These are phyloP conservation scores for Scaptodrosophila lebanonensis DNA, from an alignment of 1,140 invertebrate species.

Conservation along the genomic window DNA sequence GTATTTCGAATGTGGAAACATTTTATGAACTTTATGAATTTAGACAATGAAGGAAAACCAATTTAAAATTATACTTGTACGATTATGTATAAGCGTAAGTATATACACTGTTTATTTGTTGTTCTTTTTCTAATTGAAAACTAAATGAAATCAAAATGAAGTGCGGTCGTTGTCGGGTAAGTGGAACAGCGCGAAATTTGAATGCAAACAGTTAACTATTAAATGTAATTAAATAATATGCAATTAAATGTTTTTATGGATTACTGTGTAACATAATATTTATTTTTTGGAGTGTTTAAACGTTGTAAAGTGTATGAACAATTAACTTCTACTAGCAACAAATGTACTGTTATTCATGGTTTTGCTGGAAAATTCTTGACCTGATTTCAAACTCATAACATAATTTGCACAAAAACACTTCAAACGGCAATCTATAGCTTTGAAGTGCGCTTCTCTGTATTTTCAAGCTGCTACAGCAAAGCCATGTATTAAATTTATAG, in stretches of 20 bases:
- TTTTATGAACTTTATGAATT: slow-evolving; percentile 66
- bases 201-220: slow-evolving; percentile 72
- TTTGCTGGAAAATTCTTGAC: too few relatives aligned
- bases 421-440: too few relatives aligned
- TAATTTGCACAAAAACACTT: too few relatives aligned
- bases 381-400: too few relatives aligned
- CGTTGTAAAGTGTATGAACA: slow-evolving; percentile 58
- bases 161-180: background rate
- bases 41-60: slow-evolving; percentile 42
- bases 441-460: too few relatives aligned
- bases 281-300: slow-evolving; percentile 76
- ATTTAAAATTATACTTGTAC: slow-evolving; percentile 27
- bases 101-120: slow-evolving; percentile 37
- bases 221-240: slow-evolving; percentile 65
- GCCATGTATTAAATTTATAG: slow-evolving; percentile 7
- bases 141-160: slow-evolving; percentile 55
- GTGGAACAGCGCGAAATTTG: slow-evolving; percentile 53
- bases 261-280: slow-evolving; percentile 59
- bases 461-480: slow-evolving; percentile 53
- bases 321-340: background rate
- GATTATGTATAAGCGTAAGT: too few relatives aligned
- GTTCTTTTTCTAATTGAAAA: slow-evolving; percentile 59
- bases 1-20: slow-evolving; percentile 64
- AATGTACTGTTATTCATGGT: slow-evolving; percentile 20
- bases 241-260: slow-evolving; percentile 42